Base-by-base conservation (phyloP, 2,888 invertebrate species). In the Leptopilina drosophilae region DNA sequence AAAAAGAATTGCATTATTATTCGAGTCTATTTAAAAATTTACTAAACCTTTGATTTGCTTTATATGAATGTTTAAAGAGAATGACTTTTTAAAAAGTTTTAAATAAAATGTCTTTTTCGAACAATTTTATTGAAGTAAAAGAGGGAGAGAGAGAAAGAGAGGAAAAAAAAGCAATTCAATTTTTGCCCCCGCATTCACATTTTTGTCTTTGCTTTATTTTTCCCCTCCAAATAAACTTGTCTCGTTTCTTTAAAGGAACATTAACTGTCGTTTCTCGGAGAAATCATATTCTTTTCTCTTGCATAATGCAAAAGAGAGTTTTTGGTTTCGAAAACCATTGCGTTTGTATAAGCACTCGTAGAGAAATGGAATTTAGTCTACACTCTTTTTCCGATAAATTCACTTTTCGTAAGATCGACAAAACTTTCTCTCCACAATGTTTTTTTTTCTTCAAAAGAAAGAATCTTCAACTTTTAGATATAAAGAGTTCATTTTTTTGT, bases 211-310 rank as follows among this genome's bases (percentile, higher is more conserved):
- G 56, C 40, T 73, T 73, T 73, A 73, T 73, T 73, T 73, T 73
- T 33, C 73, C 56, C 56, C 56, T 56, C n/a, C 56, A 56, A 26
- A 56, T 49, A 49, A n/a, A 33, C 56, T 53, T 33, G 33, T 33
- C 26, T 69, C 69, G 53, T 69, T 69, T 26, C 69, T 69, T 62
- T 69, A 69, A 33, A 33, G 69, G 69, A 69, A 69, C 69, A 69
- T 69, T 69, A 69, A 69, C 49, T 73, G 73, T 73, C 73, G 73
- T 56, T 56, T 73, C 56, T 40, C 56, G 56, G 56, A n/a, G 49
- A 73, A 73, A 73, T 73, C 73, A 73, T 73, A 73, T 73, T 56
- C 56, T 73, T 73, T 33, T 73, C 73, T 73, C 33, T 40, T 73
- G 73, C 73, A 73, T 73, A 73, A 73, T 73, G 73, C 56, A 73